phyloP scores from a whole-genome alignment of 2,113 vertebrate genomes.

The Caretta caretta region DNA sequence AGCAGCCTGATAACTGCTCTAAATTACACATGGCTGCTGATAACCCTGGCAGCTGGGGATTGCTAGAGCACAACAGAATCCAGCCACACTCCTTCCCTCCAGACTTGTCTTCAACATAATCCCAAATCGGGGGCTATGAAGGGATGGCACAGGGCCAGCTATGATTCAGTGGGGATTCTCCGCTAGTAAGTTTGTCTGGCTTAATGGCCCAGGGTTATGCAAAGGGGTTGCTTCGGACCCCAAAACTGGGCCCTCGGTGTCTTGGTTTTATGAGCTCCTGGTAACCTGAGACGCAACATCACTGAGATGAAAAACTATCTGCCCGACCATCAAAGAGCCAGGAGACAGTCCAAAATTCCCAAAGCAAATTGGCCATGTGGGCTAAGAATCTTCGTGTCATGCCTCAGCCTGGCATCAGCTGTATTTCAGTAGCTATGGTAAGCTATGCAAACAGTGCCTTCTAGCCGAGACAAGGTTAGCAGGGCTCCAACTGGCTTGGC shows the following conservation, averaged over 20 bases:
- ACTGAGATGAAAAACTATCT: accelerated
- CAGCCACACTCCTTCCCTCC: background rate
- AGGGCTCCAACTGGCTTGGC: background rate
- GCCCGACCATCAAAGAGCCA: background rate
- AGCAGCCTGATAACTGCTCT: slow-evolving; percentile 63
- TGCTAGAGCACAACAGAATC: slow-evolving; percentile 15
- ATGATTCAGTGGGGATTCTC: background rate
- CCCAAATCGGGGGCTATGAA: background rate
- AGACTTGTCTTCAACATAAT: background rate
- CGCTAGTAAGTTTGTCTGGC: background rate
- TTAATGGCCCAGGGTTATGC: background rate
- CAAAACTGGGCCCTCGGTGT: background rate
- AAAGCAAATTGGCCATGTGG: background rate
- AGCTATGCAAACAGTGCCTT: slow-evolving; percentile 51
- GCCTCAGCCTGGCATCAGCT: slow-evolving; percentile 54
- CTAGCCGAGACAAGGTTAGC: slow-evolving; percentile 60
- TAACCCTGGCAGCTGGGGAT: slow-evolving; percentile 56
- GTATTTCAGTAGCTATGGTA: slow-evolving; percentile 40
- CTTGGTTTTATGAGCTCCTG: background rate
- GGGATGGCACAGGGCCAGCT: background rate
- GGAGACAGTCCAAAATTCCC: slow-evolving; percentile 41
- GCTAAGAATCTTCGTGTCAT: slow-evolving; percentile 23
- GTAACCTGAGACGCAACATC: background rate
- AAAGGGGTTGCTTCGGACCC: background rate
- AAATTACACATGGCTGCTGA: background rate